phyloP scores from a whole-genome alignment of 2,113 vertebrate genomes.

The Penelope pileata region DNA sequence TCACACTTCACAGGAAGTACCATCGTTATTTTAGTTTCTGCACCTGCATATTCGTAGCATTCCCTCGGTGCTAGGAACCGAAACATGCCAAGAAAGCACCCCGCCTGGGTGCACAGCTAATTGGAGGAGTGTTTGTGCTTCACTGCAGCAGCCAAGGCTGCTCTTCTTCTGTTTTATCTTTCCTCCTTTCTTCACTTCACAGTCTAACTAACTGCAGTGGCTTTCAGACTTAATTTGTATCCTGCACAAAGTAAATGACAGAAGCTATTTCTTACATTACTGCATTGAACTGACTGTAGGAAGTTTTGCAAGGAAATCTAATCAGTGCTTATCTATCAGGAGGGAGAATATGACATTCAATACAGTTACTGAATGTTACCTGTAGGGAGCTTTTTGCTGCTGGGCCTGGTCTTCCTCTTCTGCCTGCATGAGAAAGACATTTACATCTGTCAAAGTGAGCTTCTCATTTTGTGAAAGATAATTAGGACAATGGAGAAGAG shows the following conservation, averaged over 20 bases:
- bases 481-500: not conserved
- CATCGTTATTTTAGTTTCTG: not conserved
- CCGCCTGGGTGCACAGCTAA: not conserved
- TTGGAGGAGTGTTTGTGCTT: not conserved
- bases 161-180: not conserved
- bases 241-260: not conserved
- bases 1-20: not conserved
- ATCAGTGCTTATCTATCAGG: not conserved
- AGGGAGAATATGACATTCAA: not conserved
- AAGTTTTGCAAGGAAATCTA: not conserved
- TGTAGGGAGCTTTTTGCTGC: not conserved
- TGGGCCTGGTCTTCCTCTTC: not conserved
- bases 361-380: not conserved
- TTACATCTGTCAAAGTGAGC: not conserved
- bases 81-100: not conserved
- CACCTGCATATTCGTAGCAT: not conserved
- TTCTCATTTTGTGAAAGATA: not conserved
- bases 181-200: not conserved
- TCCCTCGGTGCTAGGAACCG: not conserved
- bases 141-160: not conserved
- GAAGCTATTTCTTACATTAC: not conserved
- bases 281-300: not conserved
- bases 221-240: not conserved
- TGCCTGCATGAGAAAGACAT: not conserved
- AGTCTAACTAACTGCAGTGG: not conserved